phyloP scores from a whole-genome alignment of 2,113 vertebrate genomes.

The Larimichthys polyactis region DNA sequence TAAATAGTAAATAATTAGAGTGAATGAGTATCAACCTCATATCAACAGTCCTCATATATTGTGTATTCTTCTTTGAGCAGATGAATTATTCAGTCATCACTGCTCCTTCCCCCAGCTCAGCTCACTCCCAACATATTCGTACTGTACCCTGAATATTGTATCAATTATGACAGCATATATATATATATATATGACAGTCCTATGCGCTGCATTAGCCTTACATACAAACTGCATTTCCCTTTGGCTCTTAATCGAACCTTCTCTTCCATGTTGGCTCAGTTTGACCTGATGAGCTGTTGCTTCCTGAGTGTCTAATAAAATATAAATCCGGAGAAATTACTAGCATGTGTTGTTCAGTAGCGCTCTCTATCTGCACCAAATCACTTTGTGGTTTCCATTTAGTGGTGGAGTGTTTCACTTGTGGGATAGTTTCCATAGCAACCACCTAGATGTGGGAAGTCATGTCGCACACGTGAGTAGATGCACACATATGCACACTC shows the following conservation, averaged over 20 bases:
- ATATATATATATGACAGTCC: too few relatives aligned
- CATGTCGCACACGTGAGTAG: neutral
- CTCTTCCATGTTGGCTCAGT: neutral
- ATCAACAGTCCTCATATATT: too few relatives aligned
- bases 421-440: slow-evolving; percentile 73
- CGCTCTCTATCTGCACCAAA: slow-evolving; percentile 20
- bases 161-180: neutral
- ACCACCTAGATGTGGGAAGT: slow-evolving; percentile 60
- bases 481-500: neutral
- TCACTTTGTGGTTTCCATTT: slow-evolving; percentile 15
- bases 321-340: neutral
- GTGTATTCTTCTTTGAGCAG: neutral
- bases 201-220: neutral
- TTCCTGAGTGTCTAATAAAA: neutral
- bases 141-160: neutral
- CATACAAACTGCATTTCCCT: neutral
- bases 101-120: neutral
- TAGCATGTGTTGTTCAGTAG: neutral
- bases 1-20: neutral
- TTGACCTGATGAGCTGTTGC: slow-evolving; percentile 18
- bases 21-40: too few relatives aligned
- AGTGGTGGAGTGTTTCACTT: slow-evolving; percentile 43
- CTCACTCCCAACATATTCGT: neutral
- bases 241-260: too few relatives aligned
- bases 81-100: neutral